Conservation (phyloP, 23 tunicate species). For the Styela plicata region DNA sequence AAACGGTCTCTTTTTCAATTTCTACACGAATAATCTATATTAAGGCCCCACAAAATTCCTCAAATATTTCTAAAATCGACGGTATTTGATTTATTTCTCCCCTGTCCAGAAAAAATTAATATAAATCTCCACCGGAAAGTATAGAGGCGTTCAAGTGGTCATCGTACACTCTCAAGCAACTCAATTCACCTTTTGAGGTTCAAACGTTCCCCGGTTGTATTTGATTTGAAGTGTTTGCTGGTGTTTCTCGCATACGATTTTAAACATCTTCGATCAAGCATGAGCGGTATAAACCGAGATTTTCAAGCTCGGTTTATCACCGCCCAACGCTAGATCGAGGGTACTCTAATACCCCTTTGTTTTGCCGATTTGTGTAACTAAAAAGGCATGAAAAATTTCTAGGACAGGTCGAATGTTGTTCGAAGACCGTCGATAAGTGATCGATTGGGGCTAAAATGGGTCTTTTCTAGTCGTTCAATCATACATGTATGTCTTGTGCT, state of each 20-base stretch:
- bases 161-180: background rate
- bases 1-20: too few species aligned
- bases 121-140: background rate
- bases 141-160: background rate
- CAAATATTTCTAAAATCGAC: background rate
- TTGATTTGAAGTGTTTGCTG: background rate
- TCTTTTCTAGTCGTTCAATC: background rate
- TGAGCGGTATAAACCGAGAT: too few species aligned
- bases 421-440: background rate
- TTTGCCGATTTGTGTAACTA: background rate
- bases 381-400: background rate
- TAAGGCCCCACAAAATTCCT: background rate
- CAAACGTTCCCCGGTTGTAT: background rate
- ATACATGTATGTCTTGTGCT: background rate
- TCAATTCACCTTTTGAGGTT: background rate
- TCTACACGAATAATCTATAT: too few species aligned
- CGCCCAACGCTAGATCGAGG: background rate
- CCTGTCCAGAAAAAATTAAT: too few species aligned
- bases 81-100: background rate
- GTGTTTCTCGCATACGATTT: too few species aligned
- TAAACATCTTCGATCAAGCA: too few species aligned
- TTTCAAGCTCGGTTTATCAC: too few species aligned
- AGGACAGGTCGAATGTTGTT: background rate
- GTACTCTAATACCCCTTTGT: background rate
- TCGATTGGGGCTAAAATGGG: background rate